Percentiles rank a stretch among this genome's conserved stretches.
Conservation (phyloP, 2,888 invertebrate species). For the Drosophila kuntzei region DNA sequence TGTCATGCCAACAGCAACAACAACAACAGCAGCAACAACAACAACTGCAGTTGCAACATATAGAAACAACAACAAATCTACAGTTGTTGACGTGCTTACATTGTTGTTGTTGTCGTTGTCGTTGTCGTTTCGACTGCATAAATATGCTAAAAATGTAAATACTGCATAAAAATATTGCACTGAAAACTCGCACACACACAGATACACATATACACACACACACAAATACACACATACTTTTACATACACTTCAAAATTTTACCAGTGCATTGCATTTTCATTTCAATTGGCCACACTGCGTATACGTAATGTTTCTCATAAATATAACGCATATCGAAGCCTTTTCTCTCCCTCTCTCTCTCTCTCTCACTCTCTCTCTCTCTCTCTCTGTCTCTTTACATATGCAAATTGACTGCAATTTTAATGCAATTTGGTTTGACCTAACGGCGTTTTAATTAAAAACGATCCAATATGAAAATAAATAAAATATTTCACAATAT, state of each 20-base stretch:
- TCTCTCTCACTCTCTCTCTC: constrained; percentile 1
- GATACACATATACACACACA: constrained; percentile 8
- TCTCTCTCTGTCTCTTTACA: constrained; percentile 5
- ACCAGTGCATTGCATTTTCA: constrained; percentile 49
- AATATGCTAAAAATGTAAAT: constrained; percentile 75
- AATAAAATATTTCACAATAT: constrained; percentile 6
- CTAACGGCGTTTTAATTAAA: constrained; percentile 62
- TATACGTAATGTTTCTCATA: constrained; percentile 59
- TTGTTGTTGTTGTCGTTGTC: constrained; percentile 34
- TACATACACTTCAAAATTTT: constrained; percentile 42
- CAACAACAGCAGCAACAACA: constrained; percentile 16
- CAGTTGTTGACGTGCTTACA: constrained; percentile 56
- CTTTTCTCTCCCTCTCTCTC: background rate
- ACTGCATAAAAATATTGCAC: constrained; percentile 60
- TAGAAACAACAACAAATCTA: constrained; percentile 35
- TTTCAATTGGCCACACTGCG: constrained; percentile 47
- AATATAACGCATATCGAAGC: constrained; percentile 29
- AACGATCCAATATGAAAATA: constrained; percentile 24
- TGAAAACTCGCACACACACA: constrained; percentile 27
- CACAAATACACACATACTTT: constrained; percentile 4
- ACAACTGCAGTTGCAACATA: background rate
- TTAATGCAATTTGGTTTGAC: constrained; percentile 58
- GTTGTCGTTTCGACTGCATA: constrained; percentile 55
- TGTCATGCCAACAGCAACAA: constrained; percentile 37
- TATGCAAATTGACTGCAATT: constrained; percentile 68